Percentiles rank a stretch among this genome's conserved stretches.
Evolutionary conservation across 2,797 vertebrate genomes (phyloP).

Genomic region (Eulemur coronatus): DNA sequence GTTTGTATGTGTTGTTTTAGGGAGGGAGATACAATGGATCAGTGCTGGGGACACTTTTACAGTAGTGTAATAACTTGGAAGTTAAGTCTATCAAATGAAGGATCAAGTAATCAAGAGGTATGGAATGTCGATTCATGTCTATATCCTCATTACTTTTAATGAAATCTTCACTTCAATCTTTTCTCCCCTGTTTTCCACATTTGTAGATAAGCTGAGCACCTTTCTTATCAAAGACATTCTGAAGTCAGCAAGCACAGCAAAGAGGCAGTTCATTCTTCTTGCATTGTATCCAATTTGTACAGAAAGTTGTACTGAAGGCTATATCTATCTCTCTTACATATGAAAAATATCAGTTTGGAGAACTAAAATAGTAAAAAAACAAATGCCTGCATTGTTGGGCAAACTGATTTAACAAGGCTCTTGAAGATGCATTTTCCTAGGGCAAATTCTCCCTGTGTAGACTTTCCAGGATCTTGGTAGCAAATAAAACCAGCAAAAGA

Average conservation of each 20-base stretch:
- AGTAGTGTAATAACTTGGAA: neutral
- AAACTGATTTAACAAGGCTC: constrained; percentile 65
- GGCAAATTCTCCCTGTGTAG: neutral
- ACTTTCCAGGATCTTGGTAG: neutral
- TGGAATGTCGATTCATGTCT: neutral
- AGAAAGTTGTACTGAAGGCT: constrained; percentile 6
- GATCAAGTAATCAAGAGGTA: constrained; percentile 23
- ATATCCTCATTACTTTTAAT: constrained; percentile 21
- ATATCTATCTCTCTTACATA: constrained; percentile 1
- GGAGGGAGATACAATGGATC: neutral
- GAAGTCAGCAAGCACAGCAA: constrained; percentile 30
- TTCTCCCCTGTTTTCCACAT: neutral
- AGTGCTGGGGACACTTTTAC: neutral
- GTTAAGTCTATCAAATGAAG: constrained; percentile 7
- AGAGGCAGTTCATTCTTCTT: constrained; percentile 20
- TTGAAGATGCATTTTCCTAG: constrained; percentile 51
- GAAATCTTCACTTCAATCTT: constrained; percentile 51
- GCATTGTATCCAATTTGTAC: constrained; percentile 23
- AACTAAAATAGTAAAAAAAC: neutral
- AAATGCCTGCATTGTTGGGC: constrained; percentile 28
- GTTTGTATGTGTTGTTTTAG: neutral
- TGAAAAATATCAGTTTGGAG: constrained; percentile 50
- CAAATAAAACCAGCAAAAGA: constrained; percentile 56
- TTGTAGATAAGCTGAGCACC: constrained; percentile 32
- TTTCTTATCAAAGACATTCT: constrained; percentile 44